Base-by-base conservation (phyloP, 2,888 invertebrate species). In the Saturnia pavonia region DNA sequence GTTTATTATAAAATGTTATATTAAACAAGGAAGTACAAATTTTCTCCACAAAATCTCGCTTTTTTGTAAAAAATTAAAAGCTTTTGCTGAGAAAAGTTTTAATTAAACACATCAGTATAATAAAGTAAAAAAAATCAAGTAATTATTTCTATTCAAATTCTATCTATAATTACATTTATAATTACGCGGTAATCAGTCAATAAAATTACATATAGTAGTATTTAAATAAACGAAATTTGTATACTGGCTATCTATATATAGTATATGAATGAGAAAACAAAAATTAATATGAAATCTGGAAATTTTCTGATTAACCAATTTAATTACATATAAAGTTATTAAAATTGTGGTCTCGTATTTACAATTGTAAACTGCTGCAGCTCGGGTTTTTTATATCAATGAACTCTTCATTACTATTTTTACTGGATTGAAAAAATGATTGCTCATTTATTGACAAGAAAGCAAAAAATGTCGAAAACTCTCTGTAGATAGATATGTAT, bases 331-430 rank as follows among this genome's bases (percentile, higher is more conserved):
- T 54, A 42, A 70, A 70, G 8, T 42, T 34, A 42, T 68, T 69
- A 68, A 51, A 51, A 57, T 42, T 14, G 22, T 69, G n/a, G 51
- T 45, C 63, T 68, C 68, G 51, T 71, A 68, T 60, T 45, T 42
- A 63, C 34, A 68, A 45, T 63, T 19, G 63, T 43, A 40, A 40
- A 40, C 16, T 40, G 7, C 1, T 57, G 1, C 34, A 34, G 34
- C 34, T 34, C n/a, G n/a, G n/a, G n/a, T n/a, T n/a, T n/a, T n/a
- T n/a, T n/a, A n/a, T n/a, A n/a, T n/a, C n/a, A n/a, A n/a, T n/a
- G 14, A 22, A 22, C 22, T 9, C 7, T 22, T 8, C 9, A 54
- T 22, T 54, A 34, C 14, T 34, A 27, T 34, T 63, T 63, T 0
- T 14, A 65, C 8, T 65, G 40, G 6, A 11, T 25, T 12, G 14